These are phyloP conservation scores for Empidonax traillii DNA, from an alignment of 2,113 vertebrate genomes.

Conservation along the genomic window DNA sequence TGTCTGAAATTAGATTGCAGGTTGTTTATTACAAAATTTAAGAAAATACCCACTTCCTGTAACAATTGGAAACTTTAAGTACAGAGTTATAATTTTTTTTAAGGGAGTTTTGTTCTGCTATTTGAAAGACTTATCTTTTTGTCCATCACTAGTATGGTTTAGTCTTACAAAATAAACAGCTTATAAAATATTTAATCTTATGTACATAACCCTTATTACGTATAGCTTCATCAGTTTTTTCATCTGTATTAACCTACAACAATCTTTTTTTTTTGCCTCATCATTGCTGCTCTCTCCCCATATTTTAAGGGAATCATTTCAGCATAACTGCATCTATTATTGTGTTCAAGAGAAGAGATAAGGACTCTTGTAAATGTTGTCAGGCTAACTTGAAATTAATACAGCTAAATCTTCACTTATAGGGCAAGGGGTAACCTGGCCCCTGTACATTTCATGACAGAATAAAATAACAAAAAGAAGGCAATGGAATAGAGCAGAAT, in stretches of 20 bases:
- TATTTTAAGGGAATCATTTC: conserved; percentile 1
- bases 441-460: neutral
- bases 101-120: neutral
- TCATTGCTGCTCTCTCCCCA: neutral
- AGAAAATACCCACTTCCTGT: neutral
- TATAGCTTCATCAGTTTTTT: neutral
- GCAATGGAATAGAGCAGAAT: neutral
- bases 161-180: neutral
- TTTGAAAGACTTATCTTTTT: neutral
- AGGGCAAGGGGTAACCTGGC: neutral
- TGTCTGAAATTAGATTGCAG: neutral
- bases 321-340: neutral
- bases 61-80: neutral
- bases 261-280: neutral
- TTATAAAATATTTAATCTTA: neutral
- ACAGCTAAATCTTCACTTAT: neutral
- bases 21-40: neutral
- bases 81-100: neutral
- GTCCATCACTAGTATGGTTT: neutral
- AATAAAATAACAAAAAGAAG: neutral
- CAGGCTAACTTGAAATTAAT: conserved; percentile 25
- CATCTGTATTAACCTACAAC: neutral
- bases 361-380: neutral
- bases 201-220: neutral
- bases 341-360: neutral